Percentiles rank a stretch among this genome's conserved stretches.
These are phyloP conservation scores for Rallus crepitans DNA, from an alignment of 2,797 vertebrate genomes.

Conservation along the genomic window DNA sequence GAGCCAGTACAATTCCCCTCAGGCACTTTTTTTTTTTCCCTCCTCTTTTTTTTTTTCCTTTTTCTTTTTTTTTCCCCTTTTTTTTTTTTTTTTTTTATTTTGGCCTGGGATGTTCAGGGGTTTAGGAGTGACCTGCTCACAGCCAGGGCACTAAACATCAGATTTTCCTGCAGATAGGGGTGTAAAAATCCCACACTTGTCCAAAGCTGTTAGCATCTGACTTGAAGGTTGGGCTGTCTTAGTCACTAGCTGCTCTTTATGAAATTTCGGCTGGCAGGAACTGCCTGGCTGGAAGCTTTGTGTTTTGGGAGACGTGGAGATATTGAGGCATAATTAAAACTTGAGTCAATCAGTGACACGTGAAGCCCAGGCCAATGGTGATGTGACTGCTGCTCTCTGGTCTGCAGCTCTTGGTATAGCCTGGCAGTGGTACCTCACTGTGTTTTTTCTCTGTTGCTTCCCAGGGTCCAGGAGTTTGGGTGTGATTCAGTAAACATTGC, in stretches of 20 bases:
- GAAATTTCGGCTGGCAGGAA: slow-evolving; percentile 72
- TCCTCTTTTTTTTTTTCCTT: slow-evolving; percentile 41
- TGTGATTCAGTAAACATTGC: background rate
- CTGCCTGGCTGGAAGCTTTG: slow-evolving; percentile 67
- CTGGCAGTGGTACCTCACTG: background rate
- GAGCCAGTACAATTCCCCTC: slow-evolving; percentile 89
- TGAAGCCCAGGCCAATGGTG: slow-evolving; percentile 27
- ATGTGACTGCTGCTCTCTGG: background rate
- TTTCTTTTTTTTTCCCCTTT: background rate
- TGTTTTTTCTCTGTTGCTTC: background rate
- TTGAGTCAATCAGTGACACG: slow-evolving; percentile 65
- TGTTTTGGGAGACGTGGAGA: slow-evolving; percentile 48
- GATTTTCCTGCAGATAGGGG: slow-evolving; percentile 87
- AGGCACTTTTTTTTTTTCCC: slow-evolving; percentile 69
- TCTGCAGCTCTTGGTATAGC: background rate
- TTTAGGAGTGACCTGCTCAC: slow-evolving; percentile 99
- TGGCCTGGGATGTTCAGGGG: slow-evolving; percentile 91
- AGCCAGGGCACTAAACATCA: slow-evolving; percentile 90
- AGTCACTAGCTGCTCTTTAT: slow-evolving; percentile 81
- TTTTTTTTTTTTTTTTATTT: slow-evolving; percentile 60
- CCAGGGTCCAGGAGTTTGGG: background rate
- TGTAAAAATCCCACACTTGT: slow-evolving; percentile 97
- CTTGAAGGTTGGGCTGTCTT: slow-evolving; percentile 87
- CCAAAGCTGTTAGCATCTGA: slow-evolving; percentile 94
- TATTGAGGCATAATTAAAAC: slow-evolving; percentile 53